A percentile compares a stretch with the other conserved stretches of the same genome.
Conservation (phyloP, 1,140 invertebrate genomes). For the Lineus longissimus region DNA sequence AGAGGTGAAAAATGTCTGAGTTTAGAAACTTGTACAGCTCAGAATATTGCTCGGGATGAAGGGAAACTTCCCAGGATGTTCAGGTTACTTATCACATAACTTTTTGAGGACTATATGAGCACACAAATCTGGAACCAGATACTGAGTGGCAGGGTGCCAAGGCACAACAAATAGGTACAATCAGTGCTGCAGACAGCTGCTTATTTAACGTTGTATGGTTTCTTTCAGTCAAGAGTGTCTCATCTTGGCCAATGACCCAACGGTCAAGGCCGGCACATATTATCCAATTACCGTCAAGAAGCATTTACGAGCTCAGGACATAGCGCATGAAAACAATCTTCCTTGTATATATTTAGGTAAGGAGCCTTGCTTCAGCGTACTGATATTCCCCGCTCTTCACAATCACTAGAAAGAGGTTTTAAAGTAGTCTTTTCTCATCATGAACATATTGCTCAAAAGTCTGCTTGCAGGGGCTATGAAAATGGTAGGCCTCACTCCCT, state of each 20-base stretch:
- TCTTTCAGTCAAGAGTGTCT: slow-evolving; percentile 63
- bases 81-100: too few species aligned
- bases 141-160: too few species aligned
- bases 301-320: slow-evolving; percentile 94
- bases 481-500: too few species aligned
- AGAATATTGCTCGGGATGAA: background rate
- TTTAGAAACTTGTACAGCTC: background rate
- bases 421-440: background rate
- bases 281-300: slow-evolving; percentile 99
- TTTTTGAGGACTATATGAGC: too few species aligned
- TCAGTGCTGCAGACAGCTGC: too few species aligned
- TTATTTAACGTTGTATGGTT: too few species aligned
- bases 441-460: background rate
- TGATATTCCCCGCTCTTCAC: background rate
- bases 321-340: slow-evolving; percentile 85
- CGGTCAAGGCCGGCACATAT: slow-evolving; percentile 96
- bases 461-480: background rate
- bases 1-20: too few species aligned
- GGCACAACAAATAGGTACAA: too few species aligned
- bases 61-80: background rate
- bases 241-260: slow-evolving; percentile 95
- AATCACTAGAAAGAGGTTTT: background rate
- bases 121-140: too few species aligned
- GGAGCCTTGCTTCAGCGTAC: too few species aligned
- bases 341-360: slow-evolving; percentile 91